These are phyloP conservation scores for Melopsittacus undulatus DNA, from an alignment of 2,797 vertebrate genomes.

Conservation along the genomic window DNA sequence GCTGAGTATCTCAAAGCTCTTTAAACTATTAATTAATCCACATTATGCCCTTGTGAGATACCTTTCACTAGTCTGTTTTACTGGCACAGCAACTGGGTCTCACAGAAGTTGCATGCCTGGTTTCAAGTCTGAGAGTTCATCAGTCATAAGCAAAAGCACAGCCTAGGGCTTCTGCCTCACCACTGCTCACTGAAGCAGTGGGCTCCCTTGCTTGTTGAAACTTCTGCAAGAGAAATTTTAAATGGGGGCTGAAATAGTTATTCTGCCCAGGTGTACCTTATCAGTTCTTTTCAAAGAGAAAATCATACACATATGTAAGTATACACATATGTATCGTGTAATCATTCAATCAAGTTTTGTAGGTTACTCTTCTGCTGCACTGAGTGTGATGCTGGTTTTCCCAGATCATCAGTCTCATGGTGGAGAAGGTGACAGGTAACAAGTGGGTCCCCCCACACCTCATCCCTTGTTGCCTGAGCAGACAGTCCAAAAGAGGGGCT, in stretches of 20 bases:
- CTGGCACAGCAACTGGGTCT: neutral
- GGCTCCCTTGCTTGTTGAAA: neutral
- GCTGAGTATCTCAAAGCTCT: conserved; percentile 23
- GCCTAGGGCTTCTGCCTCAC: neutral
- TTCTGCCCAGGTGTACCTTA: neutral
- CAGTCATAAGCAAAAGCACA: neutral
- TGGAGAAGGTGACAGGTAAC: neutral
- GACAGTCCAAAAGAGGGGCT: neutral
- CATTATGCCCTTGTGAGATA: neutral
- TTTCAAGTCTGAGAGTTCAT: neutral
- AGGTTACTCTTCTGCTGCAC: neutral
- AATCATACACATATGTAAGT: neutral
- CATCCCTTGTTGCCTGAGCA: neutral
- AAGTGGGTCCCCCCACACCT: neutral
- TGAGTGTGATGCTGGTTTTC: neutral
- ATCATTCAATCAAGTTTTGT: neutral
- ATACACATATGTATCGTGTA: neutral
- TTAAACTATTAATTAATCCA: conserved; percentile 28
- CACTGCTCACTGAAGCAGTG: neutral
- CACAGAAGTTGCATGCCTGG: neutral
- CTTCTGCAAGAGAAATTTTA: neutral
- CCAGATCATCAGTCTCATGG: neutral
- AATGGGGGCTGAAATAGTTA: neutral
- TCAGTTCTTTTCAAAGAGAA: neutral
- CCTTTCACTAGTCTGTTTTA: neutral